These are phyloP conservation scores for Lamellibrachia satsuma DNA, from an alignment of 2,888 invertebrate genomes.

Conservation along the genomic window DNA sequence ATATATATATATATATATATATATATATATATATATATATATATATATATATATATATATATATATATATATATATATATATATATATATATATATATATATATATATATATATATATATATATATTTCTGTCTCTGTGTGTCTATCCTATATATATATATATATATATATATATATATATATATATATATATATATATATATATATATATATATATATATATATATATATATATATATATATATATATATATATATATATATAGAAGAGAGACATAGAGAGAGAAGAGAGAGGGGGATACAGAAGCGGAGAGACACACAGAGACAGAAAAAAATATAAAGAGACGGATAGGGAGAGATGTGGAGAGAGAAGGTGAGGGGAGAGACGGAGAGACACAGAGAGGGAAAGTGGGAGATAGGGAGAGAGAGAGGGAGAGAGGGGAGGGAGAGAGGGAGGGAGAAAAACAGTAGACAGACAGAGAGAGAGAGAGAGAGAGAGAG, in stretches of 20 bases:
- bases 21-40: slow-evolving; percentile 17
- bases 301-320: too few species aligned
- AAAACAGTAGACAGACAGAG: too few species aligned
- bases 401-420: too few species aligned
- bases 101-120: slow-evolving; percentile 17
- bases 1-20: not conserved
- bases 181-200: not conserved
- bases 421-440: too few species aligned
- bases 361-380: too few species aligned
- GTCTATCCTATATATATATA: not conserved
- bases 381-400: too few species aligned
- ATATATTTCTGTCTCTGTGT: too few species aligned
- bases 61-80: not conserved
- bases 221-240: slow-evolving; percentile 7
- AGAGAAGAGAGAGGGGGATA: too few species aligned
- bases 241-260: not conserved
- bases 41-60: slow-evolving; percentile 18
- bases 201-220: not conserved
- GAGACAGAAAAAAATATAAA: too few species aligned
- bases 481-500: too few species aligned
- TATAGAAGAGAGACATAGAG: not conserved
- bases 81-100: not conserved
- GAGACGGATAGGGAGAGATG: too few species aligned
- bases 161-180: slow-evolving; percentile 19
- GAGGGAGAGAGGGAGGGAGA: too few species aligned